These are phyloP conservation scores for Nyctalus aviator DNA, from an alignment of 2,797 vertebrate species.

Conservation along the genomic window DNA sequence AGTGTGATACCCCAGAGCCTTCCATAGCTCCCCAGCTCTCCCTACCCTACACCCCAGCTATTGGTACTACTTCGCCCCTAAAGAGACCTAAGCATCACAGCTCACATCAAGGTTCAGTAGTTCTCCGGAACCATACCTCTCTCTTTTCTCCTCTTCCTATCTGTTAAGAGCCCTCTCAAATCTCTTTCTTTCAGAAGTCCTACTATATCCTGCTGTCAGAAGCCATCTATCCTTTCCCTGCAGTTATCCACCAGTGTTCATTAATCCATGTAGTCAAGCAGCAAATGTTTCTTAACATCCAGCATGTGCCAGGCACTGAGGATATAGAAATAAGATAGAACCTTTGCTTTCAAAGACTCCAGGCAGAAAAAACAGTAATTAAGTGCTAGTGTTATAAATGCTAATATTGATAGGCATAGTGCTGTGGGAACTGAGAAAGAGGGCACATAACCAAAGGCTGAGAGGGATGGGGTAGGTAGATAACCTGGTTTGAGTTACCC, in stretches of 20 bases:
- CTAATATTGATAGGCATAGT: background rate
- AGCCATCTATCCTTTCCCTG: background rate
- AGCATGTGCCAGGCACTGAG: background rate
- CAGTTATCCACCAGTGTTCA: background rate
- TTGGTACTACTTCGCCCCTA: background rate
- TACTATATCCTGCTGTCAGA: background rate
- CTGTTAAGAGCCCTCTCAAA: background rate
- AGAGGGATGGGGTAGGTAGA: too few species aligned
- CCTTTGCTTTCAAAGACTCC: background rate
- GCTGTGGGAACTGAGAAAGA: background rate
- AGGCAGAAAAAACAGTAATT: background rate
- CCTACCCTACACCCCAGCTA: background rate
- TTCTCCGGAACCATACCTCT: background rate
- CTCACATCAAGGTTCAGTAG: background rate
- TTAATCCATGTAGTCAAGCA: background rate
- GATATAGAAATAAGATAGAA: background rate
- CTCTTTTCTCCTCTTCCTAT: background rate
- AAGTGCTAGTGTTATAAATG: background rate
- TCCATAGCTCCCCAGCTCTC: background rate
- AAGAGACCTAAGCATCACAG: background rate
- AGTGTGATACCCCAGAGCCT: background rate
- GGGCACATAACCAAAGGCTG: background rate
- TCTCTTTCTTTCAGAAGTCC: slow-evolving; percentile 14
- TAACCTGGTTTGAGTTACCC: too few species aligned
- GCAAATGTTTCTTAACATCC: too few species aligned